Evolutionary conservation across 2,888 invertebrate species (phyloP).

Genomic region (Amblyjoppa proteus): DNA sequence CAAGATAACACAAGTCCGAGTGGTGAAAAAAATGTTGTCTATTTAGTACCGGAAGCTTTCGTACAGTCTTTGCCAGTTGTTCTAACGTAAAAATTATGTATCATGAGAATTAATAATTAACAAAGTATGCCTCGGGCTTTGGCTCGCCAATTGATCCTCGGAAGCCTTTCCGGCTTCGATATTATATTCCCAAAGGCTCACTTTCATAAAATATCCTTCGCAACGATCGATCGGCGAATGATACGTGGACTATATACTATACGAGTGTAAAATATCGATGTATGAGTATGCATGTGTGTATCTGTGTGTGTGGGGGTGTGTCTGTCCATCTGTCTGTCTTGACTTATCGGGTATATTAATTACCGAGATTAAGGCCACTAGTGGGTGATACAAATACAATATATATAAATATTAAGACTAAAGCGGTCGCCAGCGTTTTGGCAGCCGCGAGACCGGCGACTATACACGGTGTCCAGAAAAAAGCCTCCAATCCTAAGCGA

Average conservation of each 20-base stretch:
- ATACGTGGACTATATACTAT: slow-evolving; percentile 30
- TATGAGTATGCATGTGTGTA: slow-evolving; percentile 38
- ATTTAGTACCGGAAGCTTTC: slow-evolving; percentile 69
- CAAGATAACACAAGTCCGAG: slow-evolving; percentile 21
- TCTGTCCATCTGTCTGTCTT: slow-evolving; percentile 20
- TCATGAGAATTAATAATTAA: slow-evolving; percentile 22
- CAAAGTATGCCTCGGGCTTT: slow-evolving; percentile 7
- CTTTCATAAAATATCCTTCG: slow-evolving; percentile 27
- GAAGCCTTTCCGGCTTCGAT: background rate
- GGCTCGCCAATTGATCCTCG: slow-evolving; percentile 27
- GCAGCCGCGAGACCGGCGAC: slow-evolving; percentile 58
- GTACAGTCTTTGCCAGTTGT: slow-evolving; percentile 64
- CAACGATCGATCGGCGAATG: slow-evolving; percentile 47
- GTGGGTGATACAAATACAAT: slow-evolving; percentile 83
- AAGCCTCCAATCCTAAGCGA: slow-evolving; percentile 23
- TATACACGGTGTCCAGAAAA: slow-evolving; percentile 73
- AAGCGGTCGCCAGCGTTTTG: slow-evolving; percentile 75
- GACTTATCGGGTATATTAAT: slow-evolving; percentile 58
- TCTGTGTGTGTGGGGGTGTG: background rate
- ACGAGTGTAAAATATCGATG: slow-evolving; percentile 61
- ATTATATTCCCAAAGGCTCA: slow-evolving; percentile 15
- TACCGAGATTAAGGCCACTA: slow-evolving; percentile 83
- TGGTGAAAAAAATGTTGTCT: slow-evolving; percentile 49
- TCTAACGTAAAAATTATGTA: slow-evolving; percentile 32
- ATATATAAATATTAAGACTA: slow-evolving; percentile 67